These are phyloP conservation scores for Drosophila insularis DNA, from an alignment of 1,140 invertebrate species.

Conservation along the genomic window DNA sequence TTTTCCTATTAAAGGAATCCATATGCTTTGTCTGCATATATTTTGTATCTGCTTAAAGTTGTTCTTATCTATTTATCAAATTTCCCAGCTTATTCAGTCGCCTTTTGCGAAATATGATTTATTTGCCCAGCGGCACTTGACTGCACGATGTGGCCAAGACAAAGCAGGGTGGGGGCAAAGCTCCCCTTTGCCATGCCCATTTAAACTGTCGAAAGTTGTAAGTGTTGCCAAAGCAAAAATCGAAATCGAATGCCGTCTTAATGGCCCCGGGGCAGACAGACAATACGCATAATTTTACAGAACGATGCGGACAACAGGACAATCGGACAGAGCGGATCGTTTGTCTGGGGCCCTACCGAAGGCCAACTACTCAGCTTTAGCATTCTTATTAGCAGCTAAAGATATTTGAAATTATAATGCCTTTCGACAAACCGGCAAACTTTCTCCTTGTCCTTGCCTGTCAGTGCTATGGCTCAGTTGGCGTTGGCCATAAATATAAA, in stretches of 20 bases:
- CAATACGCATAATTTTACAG: conserved; percentile 76
- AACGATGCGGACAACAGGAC: conserved; percentile 34
- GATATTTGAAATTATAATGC: conserved; percentile 76
- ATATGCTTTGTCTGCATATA: too few species aligned
- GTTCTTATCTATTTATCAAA: conserved; percentile 53
- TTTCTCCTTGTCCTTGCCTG: conserved; percentile 52
- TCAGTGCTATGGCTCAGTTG: conserved; percentile 34
- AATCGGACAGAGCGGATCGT: conserved; percentile 35
- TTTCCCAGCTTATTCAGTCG: conserved; percentile 35
- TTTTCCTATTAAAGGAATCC: too few species aligned
- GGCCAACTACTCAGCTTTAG: background rate
- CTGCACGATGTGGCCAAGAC: conserved; percentile 14
- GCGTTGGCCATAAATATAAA: conserved; percentile 69
- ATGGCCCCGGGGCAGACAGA: conserved; percentile 73
- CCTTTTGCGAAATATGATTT: conserved; percentile 70
- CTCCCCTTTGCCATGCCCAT: conserved; percentile 14
- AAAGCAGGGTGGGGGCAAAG: background rate
- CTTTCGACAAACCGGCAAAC: conserved; percentile 62
- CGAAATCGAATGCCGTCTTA: conserved; percentile 76
- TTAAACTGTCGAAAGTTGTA: conserved; percentile 79
- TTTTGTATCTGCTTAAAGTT: conserved; percentile 45
- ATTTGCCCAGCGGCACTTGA: conserved; percentile 58
- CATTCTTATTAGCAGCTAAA: conserved; percentile 60
- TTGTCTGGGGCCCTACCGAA: conserved; percentile 35
- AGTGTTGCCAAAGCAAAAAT: conserved; percentile 74